Conservation (phyloP, 2,797 vertebrate genomes). For the Oreortyx pictus region DNA sequence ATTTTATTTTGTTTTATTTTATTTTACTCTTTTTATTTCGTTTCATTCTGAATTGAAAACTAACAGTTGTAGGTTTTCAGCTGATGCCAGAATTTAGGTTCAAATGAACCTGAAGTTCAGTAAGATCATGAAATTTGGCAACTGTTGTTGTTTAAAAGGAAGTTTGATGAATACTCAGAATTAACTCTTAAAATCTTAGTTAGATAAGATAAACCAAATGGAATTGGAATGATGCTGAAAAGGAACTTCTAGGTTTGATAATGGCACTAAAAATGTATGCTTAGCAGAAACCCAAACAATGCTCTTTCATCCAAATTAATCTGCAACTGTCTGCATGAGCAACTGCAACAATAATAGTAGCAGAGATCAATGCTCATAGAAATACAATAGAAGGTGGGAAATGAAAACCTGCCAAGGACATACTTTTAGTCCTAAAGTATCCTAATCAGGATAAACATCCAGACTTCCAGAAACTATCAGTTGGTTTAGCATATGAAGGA, state of each 20-base stretch:
- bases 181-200: neutral
- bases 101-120: conserved; percentile 10
- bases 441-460: neutral
- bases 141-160: conserved; percentile 16
- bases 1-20: neutral
- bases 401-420: neutral
- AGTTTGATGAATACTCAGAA: neutral
- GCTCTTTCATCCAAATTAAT: neutral
- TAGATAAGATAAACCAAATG: neutral
- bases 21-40: neutral
- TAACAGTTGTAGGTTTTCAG: neutral
- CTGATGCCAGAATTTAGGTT: neutral
- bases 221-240: neutral
- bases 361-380: neutral
- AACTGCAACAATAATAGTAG: neutral
- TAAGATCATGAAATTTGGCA: conserved; percentile 1
- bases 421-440: neutral
- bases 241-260: neutral
- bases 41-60: neutral
- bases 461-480: neutral
- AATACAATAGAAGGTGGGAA: neutral
- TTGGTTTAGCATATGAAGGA: neutral
- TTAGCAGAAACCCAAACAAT: neutral
- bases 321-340: neutral
- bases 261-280: neutral